A percentile compares a stretch with the other conserved stretches of the same genome.
These are phyloP conservation scores for Hycleus cichorii DNA, from an alignment of 1,140 invertebrate genomes.

Conservation along the genomic window DNA sequence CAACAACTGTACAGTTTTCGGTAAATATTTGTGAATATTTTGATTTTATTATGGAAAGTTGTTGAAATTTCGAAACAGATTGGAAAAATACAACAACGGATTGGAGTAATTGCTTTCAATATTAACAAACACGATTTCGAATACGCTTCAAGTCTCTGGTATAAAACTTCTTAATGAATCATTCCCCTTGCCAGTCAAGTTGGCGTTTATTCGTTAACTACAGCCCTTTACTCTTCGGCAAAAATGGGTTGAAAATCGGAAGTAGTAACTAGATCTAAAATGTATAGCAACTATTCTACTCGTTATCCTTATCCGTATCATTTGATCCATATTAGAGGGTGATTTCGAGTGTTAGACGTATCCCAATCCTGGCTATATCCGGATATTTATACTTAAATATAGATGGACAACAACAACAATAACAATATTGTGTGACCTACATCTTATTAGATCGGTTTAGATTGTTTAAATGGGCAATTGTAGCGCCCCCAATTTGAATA, in stretches of 20 bases:
- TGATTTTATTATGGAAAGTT: too few species aligned
- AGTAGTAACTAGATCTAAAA: background rate
- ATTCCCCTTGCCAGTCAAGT: slow-evolving; percentile 19
- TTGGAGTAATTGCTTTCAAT: slow-evolving; percentile 21
- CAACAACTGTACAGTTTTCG: too few species aligned
- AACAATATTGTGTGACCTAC: too few species aligned
- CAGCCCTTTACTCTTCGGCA: background rate
- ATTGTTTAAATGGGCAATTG: too few species aligned
- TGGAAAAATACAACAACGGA: too few species aligned
- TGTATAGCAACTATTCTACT: background rate
- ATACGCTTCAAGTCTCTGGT: background rate
- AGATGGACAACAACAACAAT: too few species aligned
- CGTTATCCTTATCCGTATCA: background rate
- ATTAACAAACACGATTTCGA: slow-evolving; percentile 12
- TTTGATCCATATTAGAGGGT: background rate
- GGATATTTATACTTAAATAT: too few species aligned
- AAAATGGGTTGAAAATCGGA: slow-evolving; percentile 3
- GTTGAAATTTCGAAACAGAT: too few species aligned
- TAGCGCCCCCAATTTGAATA: too few species aligned
- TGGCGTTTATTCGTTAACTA: slow-evolving; percentile 22
- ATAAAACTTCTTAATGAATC: slow-evolving; percentile 24
- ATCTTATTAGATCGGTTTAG: too few species aligned
- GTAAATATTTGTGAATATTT: too few species aligned
- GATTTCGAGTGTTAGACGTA: background rate
- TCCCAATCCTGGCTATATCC: too few species aligned